Conservation (phyloP, 2,113 vertebrate species). For the Tiliqua scincoides region DNA sequence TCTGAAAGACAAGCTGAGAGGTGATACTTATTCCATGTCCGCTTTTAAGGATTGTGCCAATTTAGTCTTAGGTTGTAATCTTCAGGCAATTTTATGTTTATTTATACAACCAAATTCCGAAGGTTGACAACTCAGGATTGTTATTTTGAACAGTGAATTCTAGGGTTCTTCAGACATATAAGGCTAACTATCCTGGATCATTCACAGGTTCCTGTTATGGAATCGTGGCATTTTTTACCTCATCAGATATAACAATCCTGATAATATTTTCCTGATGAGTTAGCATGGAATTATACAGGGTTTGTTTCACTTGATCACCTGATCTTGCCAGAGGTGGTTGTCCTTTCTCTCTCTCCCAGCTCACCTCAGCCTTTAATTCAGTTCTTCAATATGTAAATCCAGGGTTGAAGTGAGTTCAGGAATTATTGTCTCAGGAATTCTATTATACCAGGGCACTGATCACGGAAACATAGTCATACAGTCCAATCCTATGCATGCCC, state of each 20-base stretch:
- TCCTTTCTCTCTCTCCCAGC: background rate
- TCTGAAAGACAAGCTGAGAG: background rate
- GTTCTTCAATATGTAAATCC: background rate
- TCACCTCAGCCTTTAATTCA: background rate
- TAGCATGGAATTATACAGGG: background rate
- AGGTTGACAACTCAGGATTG: background rate
- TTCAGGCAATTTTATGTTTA: background rate
- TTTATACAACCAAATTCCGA: background rate
- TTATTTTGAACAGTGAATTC: background rate
- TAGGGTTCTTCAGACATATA: background rate
- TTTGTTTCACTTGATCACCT: background rate
- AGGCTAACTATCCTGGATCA: background rate
- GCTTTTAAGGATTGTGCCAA: background rate
- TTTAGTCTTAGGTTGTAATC: background rate
- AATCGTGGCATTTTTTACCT: background rate
- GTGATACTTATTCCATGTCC: background rate
- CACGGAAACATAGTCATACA: background rate
- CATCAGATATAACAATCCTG: background rate
- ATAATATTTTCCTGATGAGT: background rate
- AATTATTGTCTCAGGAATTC: background rate
- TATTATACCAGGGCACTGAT: constrained; percentile 36
- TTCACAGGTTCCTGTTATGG: background rate
- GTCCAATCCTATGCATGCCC: no score
- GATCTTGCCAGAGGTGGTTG: background rate
- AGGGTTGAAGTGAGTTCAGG: background rate